These are phyloP conservation scores for Eulemur albifrons DNA, from an alignment of 2,797 vertebrate species.

Conservation along the genomic window DNA sequence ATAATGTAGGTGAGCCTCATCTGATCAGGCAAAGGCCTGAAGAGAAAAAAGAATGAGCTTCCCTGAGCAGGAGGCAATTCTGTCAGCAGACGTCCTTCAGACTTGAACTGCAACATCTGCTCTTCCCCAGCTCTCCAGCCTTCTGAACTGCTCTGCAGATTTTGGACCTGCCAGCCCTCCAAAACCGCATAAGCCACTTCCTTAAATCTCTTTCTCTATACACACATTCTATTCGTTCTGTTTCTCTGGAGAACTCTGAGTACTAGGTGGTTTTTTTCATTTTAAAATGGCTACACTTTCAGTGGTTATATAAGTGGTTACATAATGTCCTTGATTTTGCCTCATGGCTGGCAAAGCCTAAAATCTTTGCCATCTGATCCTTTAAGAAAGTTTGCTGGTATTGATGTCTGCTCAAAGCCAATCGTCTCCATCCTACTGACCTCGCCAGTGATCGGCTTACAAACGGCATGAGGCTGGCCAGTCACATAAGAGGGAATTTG, in stretches of 20 bases:
- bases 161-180: neutral
- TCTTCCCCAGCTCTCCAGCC: neutral
- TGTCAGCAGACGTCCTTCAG: neutral
- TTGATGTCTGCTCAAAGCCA: neutral
- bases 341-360: neutral
- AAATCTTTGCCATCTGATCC: neutral
- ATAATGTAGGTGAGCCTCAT: neutral
- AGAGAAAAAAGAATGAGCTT: neutral
- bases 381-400: neutral
- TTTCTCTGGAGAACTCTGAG: neutral
- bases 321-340: neutral
- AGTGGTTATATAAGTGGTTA: neutral
- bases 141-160: neutral
- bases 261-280: neutral
- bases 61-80: neutral
- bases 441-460: neutral
- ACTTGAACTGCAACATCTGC: neutral
- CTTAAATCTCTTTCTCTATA: neutral
- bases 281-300: neutral
- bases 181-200: neutral
- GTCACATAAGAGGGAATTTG: neutral
- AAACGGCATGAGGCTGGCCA: neutral
- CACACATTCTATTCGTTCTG: neutral
- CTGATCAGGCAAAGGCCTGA: neutral
- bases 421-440: neutral